A percentile compares a stretch with the other conserved stretches of the same genome.
phyloP scores from a whole-genome alignment of 2,113 vertebrate species.

The Syrrhaptes paradoxus region DNA sequence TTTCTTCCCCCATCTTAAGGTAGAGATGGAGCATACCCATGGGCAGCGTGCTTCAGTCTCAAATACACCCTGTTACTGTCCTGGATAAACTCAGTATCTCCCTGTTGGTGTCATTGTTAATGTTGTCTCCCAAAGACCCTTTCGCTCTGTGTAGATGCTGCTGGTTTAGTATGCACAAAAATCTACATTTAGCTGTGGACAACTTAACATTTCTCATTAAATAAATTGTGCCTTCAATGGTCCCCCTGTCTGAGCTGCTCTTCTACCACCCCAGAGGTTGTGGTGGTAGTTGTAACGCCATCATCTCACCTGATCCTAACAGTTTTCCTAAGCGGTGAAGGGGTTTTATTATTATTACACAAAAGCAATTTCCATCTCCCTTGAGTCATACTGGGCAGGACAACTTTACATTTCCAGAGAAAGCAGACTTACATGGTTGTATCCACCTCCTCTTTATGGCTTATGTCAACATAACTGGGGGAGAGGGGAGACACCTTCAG shows the following conservation, averaged over 20 bases:
- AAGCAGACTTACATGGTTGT: not conserved
- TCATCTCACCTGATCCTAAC: fast-evolving
- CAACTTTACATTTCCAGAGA: not conserved
- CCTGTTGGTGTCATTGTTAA: not conserved
- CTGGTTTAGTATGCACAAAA: not conserved
- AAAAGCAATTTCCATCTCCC: not conserved
- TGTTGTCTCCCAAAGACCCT: too few species aligned
- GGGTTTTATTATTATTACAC: not conserved
- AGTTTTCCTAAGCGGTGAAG: not conserved
- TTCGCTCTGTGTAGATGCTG: not conserved
- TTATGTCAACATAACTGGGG: not conserved
- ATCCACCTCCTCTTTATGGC: not conserved
- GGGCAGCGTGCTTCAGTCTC: not conserved
- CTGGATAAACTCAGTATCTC: not conserved
- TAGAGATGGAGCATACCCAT: not conserved
- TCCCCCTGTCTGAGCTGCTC: not conserved
- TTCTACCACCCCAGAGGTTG: not conserved
- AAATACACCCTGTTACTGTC: not conserved
- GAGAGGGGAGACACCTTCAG: not conserved
- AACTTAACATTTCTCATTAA: not conserved
- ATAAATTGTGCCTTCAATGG: not conserved
- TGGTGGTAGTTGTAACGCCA: not conserved
- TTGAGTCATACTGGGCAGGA: not conserved
- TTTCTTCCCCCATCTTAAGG: not conserved
- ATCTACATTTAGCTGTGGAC: not conserved